phyloP scores from a whole-genome alignment of 2,888 invertebrate genomes.

The Melieria picta region DNA sequence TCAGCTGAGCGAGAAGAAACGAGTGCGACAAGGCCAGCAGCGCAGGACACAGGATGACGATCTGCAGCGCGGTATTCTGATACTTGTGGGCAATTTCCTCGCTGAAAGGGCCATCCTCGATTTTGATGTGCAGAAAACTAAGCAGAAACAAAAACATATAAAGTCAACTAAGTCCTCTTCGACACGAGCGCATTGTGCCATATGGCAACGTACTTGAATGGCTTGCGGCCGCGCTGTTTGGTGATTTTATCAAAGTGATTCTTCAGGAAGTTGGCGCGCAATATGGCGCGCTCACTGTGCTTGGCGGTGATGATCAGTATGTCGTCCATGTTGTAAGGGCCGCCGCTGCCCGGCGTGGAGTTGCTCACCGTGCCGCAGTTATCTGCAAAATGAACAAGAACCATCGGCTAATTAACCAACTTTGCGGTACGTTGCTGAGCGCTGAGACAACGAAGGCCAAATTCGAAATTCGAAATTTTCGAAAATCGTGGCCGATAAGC shows the following conservation, averaged over 20 bases:
- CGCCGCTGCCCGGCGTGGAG: conserved; percentile 51
- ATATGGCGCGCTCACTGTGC: conserved; percentile 79
- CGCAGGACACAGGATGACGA: conserved; percentile 82
- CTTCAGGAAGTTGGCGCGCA: conserved; percentile 84
- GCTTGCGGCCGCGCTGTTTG: conserved; percentile 81
- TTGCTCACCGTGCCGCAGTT: conserved; percentile 63
- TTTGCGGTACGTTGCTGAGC: not conserved
- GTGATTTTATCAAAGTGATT: conserved; percentile 87
- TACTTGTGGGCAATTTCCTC: conserved; percentile 68
- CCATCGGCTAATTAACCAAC: conserved; percentile 5
- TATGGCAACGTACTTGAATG: conserved; percentile 75
- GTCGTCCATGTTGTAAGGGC: conserved; percentile 76
- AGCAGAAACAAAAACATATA: conserved; percentile 4
- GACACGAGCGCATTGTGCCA: not conserved
- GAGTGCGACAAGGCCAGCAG: conserved; percentile 70
- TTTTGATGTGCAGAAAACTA: conserved; percentile 79
- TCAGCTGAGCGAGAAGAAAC: conserved; percentile 61
- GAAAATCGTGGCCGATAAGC: conserved; percentile 6
- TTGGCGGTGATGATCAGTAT: conserved; percentile 83
- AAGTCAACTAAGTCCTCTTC: not conserved
- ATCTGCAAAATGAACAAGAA: conserved; percentile 59
- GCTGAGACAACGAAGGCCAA: conserved; percentile 23
- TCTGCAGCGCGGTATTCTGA: conserved; percentile 77
- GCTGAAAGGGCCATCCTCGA: conserved; percentile 74
- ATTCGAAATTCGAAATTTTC: conserved; percentile 15